Conservation (phyloP, 2,888 invertebrate genomes). For the Adelognathus sp. region DNA sequence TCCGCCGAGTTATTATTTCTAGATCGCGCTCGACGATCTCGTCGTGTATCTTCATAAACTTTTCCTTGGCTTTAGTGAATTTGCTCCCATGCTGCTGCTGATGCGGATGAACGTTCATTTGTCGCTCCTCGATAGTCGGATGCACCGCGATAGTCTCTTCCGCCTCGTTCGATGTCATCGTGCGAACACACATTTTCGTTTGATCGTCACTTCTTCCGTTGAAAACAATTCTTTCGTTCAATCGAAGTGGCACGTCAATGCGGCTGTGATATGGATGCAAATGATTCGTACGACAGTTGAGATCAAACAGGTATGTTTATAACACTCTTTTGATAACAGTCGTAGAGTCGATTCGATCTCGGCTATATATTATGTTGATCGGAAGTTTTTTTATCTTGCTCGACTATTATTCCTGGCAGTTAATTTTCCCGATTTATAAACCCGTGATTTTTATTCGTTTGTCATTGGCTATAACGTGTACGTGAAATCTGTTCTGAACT, state of each 20-base stretch:
- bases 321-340: neutral
- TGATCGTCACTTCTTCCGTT: no score
- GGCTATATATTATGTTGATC: neutral
- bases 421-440: neutral
- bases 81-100: slow-evolving; percentile 56
- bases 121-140: slow-evolving; percentile 39
- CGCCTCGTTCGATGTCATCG: slow-evolving; percentile 60
- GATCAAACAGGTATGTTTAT: neutral
- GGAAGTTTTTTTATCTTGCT: neutral
- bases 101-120: neutral
- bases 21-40: slow-evolving; percentile 68
- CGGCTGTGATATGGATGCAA: neutral
- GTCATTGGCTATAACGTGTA: neutral
- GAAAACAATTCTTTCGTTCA: neutral
- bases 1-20: slow-evolving; percentile 40
- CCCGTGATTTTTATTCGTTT: neutral
- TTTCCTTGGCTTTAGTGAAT: slow-evolving; percentile 70
- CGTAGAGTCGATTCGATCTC: neutral
- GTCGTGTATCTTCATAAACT: slow-evolving; percentile 73
- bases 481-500: slow-evolving; percentile 12
- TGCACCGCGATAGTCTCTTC: slow-evolving; percentile 2
- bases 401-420: neutral
- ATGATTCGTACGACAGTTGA: neutral
- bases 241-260: neutral
- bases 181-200: slow-evolving; percentile 74